Evolutionary conservation across 1,140 invertebrate species (phyloP).

Genomic region (Calliopsis andreniformis): DNA sequence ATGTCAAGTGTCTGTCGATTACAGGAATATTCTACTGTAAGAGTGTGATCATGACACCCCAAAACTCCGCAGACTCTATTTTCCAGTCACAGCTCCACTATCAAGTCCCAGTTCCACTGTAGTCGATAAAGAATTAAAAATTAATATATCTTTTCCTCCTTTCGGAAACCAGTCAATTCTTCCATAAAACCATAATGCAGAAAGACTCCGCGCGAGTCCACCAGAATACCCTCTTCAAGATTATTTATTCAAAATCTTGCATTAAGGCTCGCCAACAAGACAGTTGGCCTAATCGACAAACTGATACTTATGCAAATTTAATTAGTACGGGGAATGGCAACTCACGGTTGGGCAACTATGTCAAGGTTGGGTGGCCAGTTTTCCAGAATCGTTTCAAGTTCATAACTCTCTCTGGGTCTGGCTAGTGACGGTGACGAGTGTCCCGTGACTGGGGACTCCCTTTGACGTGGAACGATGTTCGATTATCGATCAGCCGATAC

Average conservation of each 20-base stretch:
- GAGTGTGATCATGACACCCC: too few species aligned
- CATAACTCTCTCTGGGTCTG: background rate
- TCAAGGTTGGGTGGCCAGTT: constrained; percentile 21
- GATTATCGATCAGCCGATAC: constrained; percentile 19
- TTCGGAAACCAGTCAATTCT: too few species aligned
- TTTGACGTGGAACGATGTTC: constrained; percentile 26
- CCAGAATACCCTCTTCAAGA: too few species aligned
- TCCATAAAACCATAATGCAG: too few species aligned
- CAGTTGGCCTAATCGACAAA: constrained; percentile 12
- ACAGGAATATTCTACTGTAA: too few species aligned
- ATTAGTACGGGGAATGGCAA: constrained; percentile 6
- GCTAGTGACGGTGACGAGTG: constrained; percentile 11
- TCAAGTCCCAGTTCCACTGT: too few species aligned
- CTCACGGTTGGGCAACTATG: constrained; percentile 6
- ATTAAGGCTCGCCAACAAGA: background rate
- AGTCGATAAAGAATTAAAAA: too few species aligned
- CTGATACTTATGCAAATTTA: constrained; percentile 25
- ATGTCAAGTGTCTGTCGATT: too few species aligned
- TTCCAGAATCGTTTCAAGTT: constrained; percentile 44
- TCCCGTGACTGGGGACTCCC: constrained; percentile 17
- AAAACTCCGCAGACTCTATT: too few species aligned
- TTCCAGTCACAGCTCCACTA: too few species aligned
- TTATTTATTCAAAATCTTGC: background rate
- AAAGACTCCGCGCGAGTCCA: too few species aligned
- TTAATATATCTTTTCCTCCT: too few species aligned